phyloP scores from a whole-genome alignment of 1,140 invertebrate species.

The Dendrolimus kikuchii region DNA sequence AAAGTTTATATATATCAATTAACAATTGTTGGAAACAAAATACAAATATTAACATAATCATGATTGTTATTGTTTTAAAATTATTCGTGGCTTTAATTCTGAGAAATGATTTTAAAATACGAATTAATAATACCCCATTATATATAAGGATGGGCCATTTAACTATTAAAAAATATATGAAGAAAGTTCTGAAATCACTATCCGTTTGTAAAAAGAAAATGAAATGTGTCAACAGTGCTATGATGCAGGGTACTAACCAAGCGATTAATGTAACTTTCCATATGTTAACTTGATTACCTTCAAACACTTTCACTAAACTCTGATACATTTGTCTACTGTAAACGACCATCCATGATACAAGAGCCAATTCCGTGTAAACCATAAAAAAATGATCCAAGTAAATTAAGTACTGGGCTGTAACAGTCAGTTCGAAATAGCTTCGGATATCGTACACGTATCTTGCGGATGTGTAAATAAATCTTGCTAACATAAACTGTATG shows the following conservation, averaged over 20 bases:
- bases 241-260: slow-evolving; percentile 32
- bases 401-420: slow-evolving; percentile 5
- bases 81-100: slow-evolving; percentile 33
- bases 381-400: slow-evolving; percentile 21
- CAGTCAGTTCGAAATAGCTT: slow-evolving; percentile 12
- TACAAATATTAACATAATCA: slow-evolving; percentile 42
- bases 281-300: slow-evolving; percentile 17
- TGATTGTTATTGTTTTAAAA: slow-evolving; percentile 35
- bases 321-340: slow-evolving; percentile 55
- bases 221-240: slow-evolving; percentile 18
- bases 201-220: slow-evolving; percentile 16
- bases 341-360: slow-evolving; percentile 51
- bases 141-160: slow-evolving; percentile 49
- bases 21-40: slow-evolving; percentile 53
- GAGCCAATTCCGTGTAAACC: slow-evolving; percentile 37
- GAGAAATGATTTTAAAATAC: slow-evolving; percentile 35
- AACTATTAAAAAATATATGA: slow-evolving; percentile 32
- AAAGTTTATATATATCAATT: slow-evolving; percentile 34
- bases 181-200: slow-evolving; percentile 14
- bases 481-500: slow-evolving; percentile 51
- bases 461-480: slow-evolving; percentile 34
- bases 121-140: slow-evolving; percentile 38
- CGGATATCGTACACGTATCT: slow-evolving; percentile 33
- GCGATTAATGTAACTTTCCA: slow-evolving; percentile 30
- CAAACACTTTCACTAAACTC: slow-evolving; percentile 47